Conservation (phyloP, 1,140 invertebrate genomes). For the Aphelenchoides avenae region DNA sequence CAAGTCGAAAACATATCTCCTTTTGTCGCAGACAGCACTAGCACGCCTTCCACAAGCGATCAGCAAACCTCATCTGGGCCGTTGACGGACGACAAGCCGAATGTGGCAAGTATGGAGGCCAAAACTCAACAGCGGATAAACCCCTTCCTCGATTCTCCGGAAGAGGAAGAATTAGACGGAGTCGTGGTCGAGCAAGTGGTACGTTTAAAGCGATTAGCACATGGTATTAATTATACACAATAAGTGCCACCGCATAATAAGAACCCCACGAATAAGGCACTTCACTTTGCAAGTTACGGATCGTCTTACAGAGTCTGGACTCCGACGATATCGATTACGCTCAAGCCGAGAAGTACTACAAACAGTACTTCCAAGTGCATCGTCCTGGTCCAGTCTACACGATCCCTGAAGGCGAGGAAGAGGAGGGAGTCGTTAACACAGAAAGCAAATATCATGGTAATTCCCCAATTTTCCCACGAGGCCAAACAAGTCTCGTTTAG, state of each 20-base stretch:
- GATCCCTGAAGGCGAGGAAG: constrained; percentile 55
- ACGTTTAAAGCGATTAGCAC: background rate
- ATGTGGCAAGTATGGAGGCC: too few relatives aligned
- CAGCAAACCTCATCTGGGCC: too few relatives aligned
- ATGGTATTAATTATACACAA: background rate
- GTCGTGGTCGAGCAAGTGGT: constrained; percentile 47
- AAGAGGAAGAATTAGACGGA: constrained; percentile 41
- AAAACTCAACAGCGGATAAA: constrained; percentile 47
- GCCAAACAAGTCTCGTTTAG: constrained; percentile 13
- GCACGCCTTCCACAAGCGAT: too few relatives aligned
- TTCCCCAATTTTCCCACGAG: background rate
- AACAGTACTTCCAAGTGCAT: constrained; percentile 31
- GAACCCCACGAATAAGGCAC: constrained; percentile 1
- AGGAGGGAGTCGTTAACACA: constrained; percentile 39
- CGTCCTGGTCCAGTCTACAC: constrained; percentile 57
- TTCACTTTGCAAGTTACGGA: constrained; percentile 9
- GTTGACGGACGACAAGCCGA: too few relatives aligned
- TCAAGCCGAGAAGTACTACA: constrained; percentile 44
- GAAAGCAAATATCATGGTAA: constrained; percentile 41
- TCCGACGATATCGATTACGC: constrained; percentile 49
- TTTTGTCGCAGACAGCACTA: too few relatives aligned
- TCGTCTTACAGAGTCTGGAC: constrained; percentile 43
- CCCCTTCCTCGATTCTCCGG: constrained; percentile 46
- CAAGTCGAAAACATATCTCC: too few relatives aligned
- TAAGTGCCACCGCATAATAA: background rate